Evolutionary conservation across 2,797 vertebrate species (phyloP).

Genomic region (Sylvilagus floridanus): DNA sequence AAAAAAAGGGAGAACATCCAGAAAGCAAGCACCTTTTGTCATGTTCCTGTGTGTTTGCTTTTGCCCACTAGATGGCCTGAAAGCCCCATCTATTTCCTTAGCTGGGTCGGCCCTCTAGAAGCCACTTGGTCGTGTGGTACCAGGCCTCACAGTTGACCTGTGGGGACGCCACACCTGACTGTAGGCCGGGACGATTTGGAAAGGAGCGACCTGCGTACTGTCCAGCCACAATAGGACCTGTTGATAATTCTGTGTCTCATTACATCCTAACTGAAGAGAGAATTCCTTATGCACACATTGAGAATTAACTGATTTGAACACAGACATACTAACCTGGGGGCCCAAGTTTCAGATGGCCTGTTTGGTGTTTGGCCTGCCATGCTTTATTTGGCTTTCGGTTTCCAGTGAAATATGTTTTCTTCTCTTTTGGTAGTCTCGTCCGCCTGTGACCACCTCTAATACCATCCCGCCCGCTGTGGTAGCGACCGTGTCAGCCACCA

Average conservation of each 20-base stretch:
- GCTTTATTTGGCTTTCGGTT: slow-evolving; percentile 56
- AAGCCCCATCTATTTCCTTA: not conserved
- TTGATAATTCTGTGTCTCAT: slow-evolving; percentile 16
- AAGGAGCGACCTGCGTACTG: not conserved
- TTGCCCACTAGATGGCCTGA: not conserved
- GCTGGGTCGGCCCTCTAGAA: not conserved
- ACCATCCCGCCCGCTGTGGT: slow-evolving; percentile 96
- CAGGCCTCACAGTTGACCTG: not conserved
- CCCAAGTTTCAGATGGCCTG: slow-evolving; percentile 7
- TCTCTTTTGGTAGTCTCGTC: slow-evolving; percentile 91
- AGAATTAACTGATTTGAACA: not conserved
- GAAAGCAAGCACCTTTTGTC: too few relatives aligned
- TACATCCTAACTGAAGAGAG: not conserved
- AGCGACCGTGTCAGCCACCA: slow-evolving; percentile 95
- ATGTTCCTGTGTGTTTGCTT: not conserved
- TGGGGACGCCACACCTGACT: not conserved
- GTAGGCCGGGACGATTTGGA: not conserved
- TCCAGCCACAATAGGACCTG: not conserved
- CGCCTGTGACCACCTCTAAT: slow-evolving; percentile 95
- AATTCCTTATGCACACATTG: not conserved
- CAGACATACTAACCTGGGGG: not conserved
- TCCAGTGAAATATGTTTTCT: slow-evolving; percentile 55
- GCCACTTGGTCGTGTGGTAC: not conserved
- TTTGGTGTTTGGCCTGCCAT: not conserved
- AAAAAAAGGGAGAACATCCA: too few relatives aligned